A percentile compares a stretch with the other conserved stretches of the same genome.
These are phyloP conservation scores for Anastrepha ludens DNA, from an alignment of 1,140 invertebrate genomes.

Conservation along the genomic window DNA sequence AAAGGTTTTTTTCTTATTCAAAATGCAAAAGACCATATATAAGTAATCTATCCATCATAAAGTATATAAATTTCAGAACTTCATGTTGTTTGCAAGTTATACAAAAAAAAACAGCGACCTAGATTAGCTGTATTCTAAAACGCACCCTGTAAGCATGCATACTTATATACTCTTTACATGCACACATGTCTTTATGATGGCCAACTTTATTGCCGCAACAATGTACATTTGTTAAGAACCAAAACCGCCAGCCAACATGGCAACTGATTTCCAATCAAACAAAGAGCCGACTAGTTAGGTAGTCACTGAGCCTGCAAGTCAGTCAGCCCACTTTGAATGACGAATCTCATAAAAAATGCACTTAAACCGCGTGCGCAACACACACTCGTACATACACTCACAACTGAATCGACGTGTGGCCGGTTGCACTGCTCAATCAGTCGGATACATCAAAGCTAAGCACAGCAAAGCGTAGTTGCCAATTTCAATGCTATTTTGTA, in stretches of 20 bases:
- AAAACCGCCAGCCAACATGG: conserved; percentile 1
- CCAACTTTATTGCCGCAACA: conserved; percentile 34
- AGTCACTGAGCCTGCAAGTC: conserved; percentile 17
- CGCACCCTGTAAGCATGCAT: no score
- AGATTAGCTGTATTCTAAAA: no score
- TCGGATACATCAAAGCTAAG: background rate
- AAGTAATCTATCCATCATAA: no score
- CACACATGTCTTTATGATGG: background rate
- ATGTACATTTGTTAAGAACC: conserved; percentile 10
- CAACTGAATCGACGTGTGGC: no score
- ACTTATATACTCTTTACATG: no score
- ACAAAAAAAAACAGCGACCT: no score
- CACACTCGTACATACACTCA: no score
- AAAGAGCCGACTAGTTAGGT: conserved; percentile 11
- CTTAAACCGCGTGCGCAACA: background rate
- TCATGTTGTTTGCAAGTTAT: no score
- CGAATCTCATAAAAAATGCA: conserved; percentile 10
- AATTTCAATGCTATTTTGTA: background rate
- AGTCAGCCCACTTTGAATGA: conserved; percentile 6
- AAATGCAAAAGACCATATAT: no score
- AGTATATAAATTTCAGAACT: no score
- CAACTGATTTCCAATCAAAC: conserved; percentile 8
- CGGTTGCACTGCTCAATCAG: background rate
- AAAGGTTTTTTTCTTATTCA: no score
- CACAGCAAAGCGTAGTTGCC: background rate